A percentile compares a stretch with the other conserved stretches of the same genome.
phyloP scores from a whole-genome alignment of 92 coral and sea anemone genomes.

The Phenganax subtilis region DNA sequence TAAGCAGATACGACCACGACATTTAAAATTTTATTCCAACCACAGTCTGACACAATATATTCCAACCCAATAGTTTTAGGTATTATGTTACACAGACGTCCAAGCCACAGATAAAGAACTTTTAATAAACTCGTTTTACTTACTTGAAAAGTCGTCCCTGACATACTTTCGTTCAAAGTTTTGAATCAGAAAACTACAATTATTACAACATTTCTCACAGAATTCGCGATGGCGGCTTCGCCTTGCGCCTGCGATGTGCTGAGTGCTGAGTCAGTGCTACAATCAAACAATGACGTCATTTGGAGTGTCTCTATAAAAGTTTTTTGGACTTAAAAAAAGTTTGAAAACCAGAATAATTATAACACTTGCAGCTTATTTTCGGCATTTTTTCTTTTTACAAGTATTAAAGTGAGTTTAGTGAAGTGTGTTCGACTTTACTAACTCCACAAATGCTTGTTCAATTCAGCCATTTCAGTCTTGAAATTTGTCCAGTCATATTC shows the following conservation, averaged over 20 bases:
- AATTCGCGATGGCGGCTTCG: conserved; percentile 11
- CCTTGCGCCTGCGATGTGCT: conserved; percentile 15
- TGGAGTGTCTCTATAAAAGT: neutral
- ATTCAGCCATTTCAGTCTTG: too few relatives aligned
- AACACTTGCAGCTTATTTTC: neutral
- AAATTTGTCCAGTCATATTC: too few relatives aligned
- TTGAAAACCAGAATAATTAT: neutral
- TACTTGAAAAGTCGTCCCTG: conserved; percentile 69
- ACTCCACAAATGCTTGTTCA: too few relatives aligned
- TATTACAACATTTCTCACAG: conserved; percentile 14
- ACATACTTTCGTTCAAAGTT: conserved; percentile 37
- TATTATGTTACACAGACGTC: too few relatives aligned
- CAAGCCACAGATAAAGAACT: too few relatives aligned
- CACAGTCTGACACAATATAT: too few relatives aligned
- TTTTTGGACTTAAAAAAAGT: neutral
- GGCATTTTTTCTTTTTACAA: too few relatives aligned
- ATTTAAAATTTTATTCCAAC: too few relatives aligned
- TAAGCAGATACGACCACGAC: too few relatives aligned
- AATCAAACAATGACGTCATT: conserved; percentile 29
- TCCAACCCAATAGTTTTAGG: too few relatives aligned
- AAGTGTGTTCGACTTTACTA: too few relatives aligned
- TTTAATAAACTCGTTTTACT: neutral
- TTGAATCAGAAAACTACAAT: neutral
- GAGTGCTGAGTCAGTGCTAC: conserved; percentile 5
- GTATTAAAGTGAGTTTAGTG: too few relatives aligned